Conservation (phyloP, 2,113 vertebrate species). For the Dunckerocampus dactyliophorus region DNA sequence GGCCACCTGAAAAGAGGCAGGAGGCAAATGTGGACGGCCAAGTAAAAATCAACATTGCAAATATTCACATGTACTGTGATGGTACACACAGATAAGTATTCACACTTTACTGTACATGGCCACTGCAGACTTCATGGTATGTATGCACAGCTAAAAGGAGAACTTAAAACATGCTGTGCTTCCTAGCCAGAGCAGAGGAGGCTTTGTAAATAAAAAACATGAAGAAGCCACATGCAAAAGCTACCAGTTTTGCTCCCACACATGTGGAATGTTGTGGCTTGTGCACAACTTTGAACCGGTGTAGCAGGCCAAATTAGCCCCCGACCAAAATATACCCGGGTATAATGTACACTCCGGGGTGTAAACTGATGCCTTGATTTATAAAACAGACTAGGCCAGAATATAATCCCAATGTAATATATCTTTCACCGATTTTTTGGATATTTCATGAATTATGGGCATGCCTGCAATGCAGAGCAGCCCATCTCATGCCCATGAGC, state of each 20-base stretch:
- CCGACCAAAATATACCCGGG: too few relatives aligned
- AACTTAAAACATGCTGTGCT: constrained; percentile 17
- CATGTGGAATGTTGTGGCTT: constrained; percentile 14
- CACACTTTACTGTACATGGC: constrained; percentile 12
- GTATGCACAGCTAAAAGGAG: constrained; percentile 51
- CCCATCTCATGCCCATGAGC: too few relatives aligned
- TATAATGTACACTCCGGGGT: too few relatives aligned
- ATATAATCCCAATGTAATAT: too few relatives aligned
- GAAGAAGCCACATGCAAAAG: constrained; percentile 1
- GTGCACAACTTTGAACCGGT: background rate
- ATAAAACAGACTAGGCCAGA: too few relatives aligned
- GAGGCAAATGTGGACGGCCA: too few relatives aligned
- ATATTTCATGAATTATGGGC: too few relatives aligned
- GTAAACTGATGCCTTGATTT: too few relatives aligned
- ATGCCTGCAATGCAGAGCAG: too few relatives aligned
- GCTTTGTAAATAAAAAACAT: constrained; percentile 24
- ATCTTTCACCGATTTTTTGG: too few relatives aligned
- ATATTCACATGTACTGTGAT: constrained; percentile 10
- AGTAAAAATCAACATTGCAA: constrained; percentile 18
- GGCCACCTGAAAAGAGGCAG: too few relatives aligned
- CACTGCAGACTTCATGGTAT: constrained; percentile 29
- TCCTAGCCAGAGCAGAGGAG: constrained; percentile 6
- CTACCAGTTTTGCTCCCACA: constrained; percentile 15
- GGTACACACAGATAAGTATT: constrained; percentile 16
- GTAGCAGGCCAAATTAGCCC: too few relatives aligned